Percentiles rank a stretch among this genome's conserved stretches.
Conservation (phyloP, 2,113 vertebrate species). For the Rana temporaria region DNA sequence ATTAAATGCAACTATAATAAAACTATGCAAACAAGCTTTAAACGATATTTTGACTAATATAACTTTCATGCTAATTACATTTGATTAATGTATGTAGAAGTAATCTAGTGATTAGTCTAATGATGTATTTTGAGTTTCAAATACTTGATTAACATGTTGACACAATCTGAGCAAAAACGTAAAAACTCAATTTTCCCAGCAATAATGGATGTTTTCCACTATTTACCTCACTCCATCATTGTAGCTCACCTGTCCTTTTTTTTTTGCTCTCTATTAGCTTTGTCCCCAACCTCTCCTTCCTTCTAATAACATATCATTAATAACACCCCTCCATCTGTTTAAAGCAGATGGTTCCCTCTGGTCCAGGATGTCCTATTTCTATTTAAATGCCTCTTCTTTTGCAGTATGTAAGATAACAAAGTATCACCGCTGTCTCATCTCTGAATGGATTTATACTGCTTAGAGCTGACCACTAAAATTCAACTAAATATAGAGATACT, state of each 20-base stretch:
- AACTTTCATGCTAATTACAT: no score
- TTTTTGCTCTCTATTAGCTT: constrained; percentile 29
- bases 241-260: constrained; percentile 9
- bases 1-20: no score
- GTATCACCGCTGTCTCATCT: not conserved
- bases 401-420: constrained; percentile 1
- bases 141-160: constrained; percentile 22
- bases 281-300: constrained; percentile 41
- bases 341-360: constrained; percentile 38
- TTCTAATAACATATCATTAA: constrained; percentile 14
- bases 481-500: not conserved
- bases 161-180: constrained; percentile 8
- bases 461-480: not conserved
- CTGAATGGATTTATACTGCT: constrained; percentile 13
- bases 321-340: constrained; percentile 43
- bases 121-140: no score
- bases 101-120: no score
- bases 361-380: constrained; percentile 15
- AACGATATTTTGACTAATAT: no score
- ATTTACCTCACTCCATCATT: constrained; percentile 31
- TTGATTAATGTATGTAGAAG: no score
- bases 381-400: constrained; percentile 7
- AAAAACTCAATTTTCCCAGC: constrained; percentile 26
- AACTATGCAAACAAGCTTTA: no score
- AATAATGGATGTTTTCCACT: constrained; percentile 10